A percentile compares a stretch with the other conserved stretches of the same genome.
Conservation (phyloP, 30 jellyfish, hydroid and myxozoan genomes). For the Turritopsis dohrnii region DNA sequence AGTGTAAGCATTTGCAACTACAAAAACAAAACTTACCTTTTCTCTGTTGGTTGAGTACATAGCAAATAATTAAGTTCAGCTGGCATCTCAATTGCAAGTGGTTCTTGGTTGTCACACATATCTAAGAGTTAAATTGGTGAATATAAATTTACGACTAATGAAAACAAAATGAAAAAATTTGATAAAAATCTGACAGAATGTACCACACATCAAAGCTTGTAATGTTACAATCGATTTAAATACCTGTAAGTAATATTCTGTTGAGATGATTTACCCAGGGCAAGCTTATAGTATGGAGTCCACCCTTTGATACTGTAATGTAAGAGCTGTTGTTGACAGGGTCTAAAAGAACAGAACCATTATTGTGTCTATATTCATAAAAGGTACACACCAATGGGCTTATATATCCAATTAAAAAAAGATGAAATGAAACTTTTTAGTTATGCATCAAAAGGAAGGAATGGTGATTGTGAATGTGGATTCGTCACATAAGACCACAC, state of each 20-base stretch:
- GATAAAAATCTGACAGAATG: too few species aligned
- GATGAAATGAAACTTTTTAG: not conserved
- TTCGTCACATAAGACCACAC: too few species aligned
- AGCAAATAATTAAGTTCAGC: conserved; percentile 49
- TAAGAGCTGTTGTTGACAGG: conserved; percentile 30
- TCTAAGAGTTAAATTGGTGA: too few species aligned
- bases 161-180: not conserved
- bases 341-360: conserved; percentile 25
- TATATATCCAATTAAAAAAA: not conserved
- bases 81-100: conserved; percentile 19
- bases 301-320: conserved; percentile 43
- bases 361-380: too few species aligned
- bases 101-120: not conserved
- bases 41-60: conserved; percentile 62
- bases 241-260: conserved; percentile 28
- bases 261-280: conserved; percentile 57
- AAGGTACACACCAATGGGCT: too few species aligned
- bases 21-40: conserved; percentile 32
- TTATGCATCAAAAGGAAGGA: too few species aligned
- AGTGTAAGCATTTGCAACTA: not conserved
- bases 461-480: too few species aligned
- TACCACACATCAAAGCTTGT: too few species aligned
- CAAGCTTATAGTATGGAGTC: conserved; percentile 47
- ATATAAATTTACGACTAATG: too few species aligned
- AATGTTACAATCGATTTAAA: too few species aligned